Percentiles rank a stretch among this genome's conserved stretches.
Evolutionary conservation across 2,797 vertebrate species (phyloP).

Genomic region (Sciurus vulgaris): DNA sequence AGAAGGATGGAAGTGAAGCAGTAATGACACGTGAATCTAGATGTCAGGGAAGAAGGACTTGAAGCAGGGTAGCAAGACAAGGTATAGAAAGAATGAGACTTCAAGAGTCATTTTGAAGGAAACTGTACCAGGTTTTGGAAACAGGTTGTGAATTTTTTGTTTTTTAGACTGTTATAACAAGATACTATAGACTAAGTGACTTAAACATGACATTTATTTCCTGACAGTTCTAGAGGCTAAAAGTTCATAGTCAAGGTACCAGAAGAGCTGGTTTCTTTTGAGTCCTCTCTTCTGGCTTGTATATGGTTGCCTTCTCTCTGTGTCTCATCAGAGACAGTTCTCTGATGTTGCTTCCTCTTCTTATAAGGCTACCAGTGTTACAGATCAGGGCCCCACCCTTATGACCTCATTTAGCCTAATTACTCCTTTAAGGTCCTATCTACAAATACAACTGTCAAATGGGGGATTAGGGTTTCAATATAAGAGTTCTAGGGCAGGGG

Average conservation of each 20-base stretch:
- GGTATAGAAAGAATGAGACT: not conserved
- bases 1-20: not conserved
- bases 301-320: not conserved
- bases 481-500: not conserved
- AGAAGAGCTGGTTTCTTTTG: not conserved
- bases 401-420: not conserved
- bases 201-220: not conserved
- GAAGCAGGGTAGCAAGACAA: not conserved
- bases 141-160: not conserved
- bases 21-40: not conserved
- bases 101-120: constrained; percentile 14
- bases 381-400: not conserved
- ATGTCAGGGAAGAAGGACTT: not conserved
- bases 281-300: not conserved
- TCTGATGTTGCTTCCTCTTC: not conserved
- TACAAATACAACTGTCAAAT: not conserved
- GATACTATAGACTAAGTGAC: not conserved
- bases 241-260: not conserved
- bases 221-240: not conserved
- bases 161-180: not conserved
- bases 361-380: not conserved
- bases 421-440: not conserved
- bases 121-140: not conserved
- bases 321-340: not conserved
- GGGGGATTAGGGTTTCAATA: not conserved